A percentile compares a stretch with the other conserved stretches of the same genome.
These are phyloP conservation scores for Ranitomeya imitator DNA, from an alignment of 2,113 vertebrate genomes.

Conservation along the genomic window DNA sequence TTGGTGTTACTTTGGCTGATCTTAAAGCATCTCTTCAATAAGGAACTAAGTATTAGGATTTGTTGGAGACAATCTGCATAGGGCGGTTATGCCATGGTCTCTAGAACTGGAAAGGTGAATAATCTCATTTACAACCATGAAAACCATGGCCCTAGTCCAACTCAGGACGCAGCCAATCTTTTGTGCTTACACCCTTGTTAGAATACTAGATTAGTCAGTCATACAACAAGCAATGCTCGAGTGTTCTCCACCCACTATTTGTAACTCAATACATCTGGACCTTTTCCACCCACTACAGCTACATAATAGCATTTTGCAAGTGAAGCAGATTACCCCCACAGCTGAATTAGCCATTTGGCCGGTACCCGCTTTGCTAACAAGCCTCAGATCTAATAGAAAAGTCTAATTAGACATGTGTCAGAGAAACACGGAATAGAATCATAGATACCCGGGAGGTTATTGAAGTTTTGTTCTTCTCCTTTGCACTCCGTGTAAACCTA, in stretches of 20 bases:
- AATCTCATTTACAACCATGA: background rate
- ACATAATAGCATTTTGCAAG: background rate
- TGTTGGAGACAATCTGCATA: too few species aligned
- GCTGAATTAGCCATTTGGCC: constrained; percentile 20
- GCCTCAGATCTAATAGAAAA: background rate
- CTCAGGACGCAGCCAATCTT: background rate
- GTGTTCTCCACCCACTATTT: background rate
- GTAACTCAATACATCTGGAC: constrained; percentile 29
- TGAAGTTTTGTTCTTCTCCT: background rate
- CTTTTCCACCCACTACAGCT: background rate
- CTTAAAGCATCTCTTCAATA: too few species aligned
- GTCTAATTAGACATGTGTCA: constrained; percentile 1
- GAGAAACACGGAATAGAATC: background rate
- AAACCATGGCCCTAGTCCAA: background rate
- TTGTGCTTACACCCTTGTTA: constrained; percentile 21
- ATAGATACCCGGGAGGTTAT: background rate
- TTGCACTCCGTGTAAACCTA: background rate
- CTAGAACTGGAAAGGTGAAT: background rate
- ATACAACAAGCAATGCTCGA: background rate
- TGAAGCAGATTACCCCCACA: background rate
- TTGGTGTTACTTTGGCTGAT: too few species aligned
- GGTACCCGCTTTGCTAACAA: background rate
- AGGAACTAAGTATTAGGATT: background rate
- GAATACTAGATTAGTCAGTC: constrained; percentile 10
- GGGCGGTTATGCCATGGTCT: background rate